Conservation (phyloP, 2,113 vertebrate genomes). For the Zosterops lateralis region DNA sequence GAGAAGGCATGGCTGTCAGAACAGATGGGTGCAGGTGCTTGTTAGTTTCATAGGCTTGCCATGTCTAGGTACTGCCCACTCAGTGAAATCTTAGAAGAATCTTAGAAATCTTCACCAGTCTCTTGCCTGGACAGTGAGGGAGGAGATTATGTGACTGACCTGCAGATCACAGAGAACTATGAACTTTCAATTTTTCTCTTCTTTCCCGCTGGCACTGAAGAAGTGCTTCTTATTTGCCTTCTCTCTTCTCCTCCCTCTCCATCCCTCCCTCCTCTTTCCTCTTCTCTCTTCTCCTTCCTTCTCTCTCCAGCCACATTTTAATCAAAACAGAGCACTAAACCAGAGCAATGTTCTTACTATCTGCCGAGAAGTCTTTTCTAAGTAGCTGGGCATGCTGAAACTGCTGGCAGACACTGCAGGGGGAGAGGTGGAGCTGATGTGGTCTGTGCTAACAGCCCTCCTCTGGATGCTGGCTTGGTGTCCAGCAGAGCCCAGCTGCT, state of each 20-base stretch:
- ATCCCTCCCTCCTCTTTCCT: neutral
- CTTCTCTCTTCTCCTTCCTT: neutral
- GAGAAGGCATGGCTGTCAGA: neutral
- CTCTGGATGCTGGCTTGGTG: neutral
- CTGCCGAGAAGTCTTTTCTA: neutral
- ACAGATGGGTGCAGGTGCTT: neutral
- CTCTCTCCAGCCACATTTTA: neutral
- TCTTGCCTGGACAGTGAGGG: neutral
- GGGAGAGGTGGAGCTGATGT: neutral
- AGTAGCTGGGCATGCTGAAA: neutral
- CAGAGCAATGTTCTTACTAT: neutral
- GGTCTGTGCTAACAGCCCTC: fast-evolving
- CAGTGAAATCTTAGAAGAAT: neutral
- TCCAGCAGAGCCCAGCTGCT: neutral
- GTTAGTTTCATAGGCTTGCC: neutral
- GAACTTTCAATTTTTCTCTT: neutral
- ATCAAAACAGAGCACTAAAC: neutral
- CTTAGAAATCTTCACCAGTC: neutral
- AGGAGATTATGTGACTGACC: neutral
- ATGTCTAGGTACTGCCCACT: neutral
- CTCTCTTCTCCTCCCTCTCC: neutral
- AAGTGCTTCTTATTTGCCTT: neutral
- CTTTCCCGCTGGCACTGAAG: neutral
- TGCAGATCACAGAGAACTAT: neutral
- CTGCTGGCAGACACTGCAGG: neutral